Conservation (phyloP, 2,797 vertebrate genomes). For the Scarus forsteni region DNA sequence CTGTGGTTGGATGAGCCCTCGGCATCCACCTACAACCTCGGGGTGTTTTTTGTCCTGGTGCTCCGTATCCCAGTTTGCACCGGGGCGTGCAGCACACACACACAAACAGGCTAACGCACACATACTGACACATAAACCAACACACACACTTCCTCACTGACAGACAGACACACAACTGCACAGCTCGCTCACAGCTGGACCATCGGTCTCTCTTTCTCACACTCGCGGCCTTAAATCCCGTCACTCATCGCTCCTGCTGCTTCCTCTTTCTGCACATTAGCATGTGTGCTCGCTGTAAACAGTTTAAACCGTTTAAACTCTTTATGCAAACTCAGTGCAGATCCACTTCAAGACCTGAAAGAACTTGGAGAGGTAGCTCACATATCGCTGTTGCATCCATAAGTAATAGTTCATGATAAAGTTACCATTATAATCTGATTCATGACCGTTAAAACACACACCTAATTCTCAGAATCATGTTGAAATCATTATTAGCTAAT, state of each 20-base stretch:
- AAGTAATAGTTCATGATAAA: too few species aligned
- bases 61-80: constrained; percentile 12
- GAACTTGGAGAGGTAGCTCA: too few species aligned
- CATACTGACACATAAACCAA: not conserved
- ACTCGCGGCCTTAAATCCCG: constrained; percentile 16
- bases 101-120: not conserved
- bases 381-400: too few species aligned
- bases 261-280: constrained; percentile 42
- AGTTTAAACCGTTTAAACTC: not conserved
- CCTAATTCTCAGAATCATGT: too few species aligned
- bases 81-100: not conserved
- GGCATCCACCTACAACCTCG: constrained; percentile 40
- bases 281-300: constrained; percentile 28
- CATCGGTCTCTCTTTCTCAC: constrained; percentile 20
- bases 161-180: constrained; percentile 3
- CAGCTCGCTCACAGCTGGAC: constrained; percentile 61
- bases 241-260: constrained; percentile 4
- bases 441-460: too few species aligned
- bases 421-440: too few species aligned
- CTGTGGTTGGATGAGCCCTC: constrained; percentile 3
- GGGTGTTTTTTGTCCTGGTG: constrained; percentile 15
- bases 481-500: too few species aligned
- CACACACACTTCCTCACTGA: constrained; percentile 3
- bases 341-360: not conserved
- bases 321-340: not conserved